Percentiles rank a stretch among this genome's conserved stretches.
phyloP scores from a whole-genome alignment of 1,140 invertebrate genomes.

The Brachystomella parvula region DNA sequence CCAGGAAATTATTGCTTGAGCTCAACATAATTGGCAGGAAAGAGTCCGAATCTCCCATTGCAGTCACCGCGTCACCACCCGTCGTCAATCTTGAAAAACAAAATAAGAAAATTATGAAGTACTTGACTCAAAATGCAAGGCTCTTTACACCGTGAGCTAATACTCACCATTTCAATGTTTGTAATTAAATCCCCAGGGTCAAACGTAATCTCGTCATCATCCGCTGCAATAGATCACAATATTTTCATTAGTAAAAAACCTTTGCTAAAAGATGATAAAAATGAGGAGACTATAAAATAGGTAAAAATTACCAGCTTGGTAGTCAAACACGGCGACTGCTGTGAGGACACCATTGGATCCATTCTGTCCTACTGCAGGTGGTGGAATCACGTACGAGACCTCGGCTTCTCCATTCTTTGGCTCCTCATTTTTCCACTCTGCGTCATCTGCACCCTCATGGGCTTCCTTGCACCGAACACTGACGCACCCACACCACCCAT shows the following conservation, averaged over 20 bases:
- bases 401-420: slow-evolving; percentile 16
- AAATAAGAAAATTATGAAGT: slow-evolving; percentile 23
- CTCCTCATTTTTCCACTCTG: slow-evolving; percentile 43
- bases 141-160: slow-evolving; percentile 3
- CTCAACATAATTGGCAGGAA: slow-evolving; percentile 90
- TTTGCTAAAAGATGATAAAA: slow-evolving; percentile 1
- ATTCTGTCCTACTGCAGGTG: neutral
- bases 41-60: slow-evolving; percentile 74
- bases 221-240: slow-evolving; percentile 50
- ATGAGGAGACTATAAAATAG: neutral
- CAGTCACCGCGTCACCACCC: slow-evolving; percentile 91
- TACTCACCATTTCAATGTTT: slow-evolving; percentile 75
- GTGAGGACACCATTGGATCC: slow-evolving; percentile 46
- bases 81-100: slow-evolving; percentile 72
- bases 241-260: neutral
- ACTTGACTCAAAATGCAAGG: slow-evolving; percentile 3
- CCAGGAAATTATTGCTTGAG: slow-evolving; percentile 50
- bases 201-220: slow-evolving; percentile 90
- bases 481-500: too few species aligned
- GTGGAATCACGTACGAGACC: neutral
- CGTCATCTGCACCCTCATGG: slow-evolving; percentile 35
- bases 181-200: slow-evolving; percentile 89
- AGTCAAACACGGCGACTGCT: slow-evolving; percentile 82
- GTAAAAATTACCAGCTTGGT: slow-evolving; percentile 60
- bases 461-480: slow-evolving; percentile 30